phyloP scores from a whole-genome alignment of 2,797 vertebrate genomes.

The Merluccius polli region DNA sequence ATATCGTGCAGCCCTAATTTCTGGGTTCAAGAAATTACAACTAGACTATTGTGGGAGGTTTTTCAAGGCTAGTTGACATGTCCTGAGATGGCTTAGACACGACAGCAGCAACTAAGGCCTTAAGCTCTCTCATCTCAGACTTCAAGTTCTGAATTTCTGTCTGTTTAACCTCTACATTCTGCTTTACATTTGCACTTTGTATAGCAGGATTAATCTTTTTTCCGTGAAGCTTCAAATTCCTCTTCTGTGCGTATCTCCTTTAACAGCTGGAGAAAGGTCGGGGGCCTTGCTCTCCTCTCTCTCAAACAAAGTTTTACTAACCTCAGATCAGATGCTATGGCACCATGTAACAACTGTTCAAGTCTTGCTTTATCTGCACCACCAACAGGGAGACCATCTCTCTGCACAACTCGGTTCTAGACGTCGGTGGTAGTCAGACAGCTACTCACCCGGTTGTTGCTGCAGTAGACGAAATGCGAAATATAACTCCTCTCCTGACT shows the following conservation, averaged over 20 bases:
- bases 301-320: slow-evolving; percentile 9
- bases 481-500: too few relatives aligned
- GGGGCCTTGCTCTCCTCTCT: slow-evolving; percentile 2
- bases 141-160: background rate
- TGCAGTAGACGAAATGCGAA: slow-evolving; percentile 8
- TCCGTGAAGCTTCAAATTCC: slow-evolving; percentile 7
- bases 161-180: background rate
- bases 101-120: background rate
- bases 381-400: background rate
- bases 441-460: slow-evolving; percentile 13
- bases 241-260: slow-evolving; percentile 4
- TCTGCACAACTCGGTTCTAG: slow-evolving; percentile 2
- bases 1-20: too few relatives aligned
- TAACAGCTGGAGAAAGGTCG: slow-evolving; percentile 9
- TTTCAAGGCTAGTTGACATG: too few relatives aligned
- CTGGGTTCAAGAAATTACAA: too few relatives aligned
- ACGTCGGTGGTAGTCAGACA: slow-evolving; percentile 5
- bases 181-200: background rate
- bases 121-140: slow-evolving; percentile 9
- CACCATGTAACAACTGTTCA: slow-evolving; percentile 9
- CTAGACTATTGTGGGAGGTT: too few relatives aligned
- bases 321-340: slow-evolving; percentile 12
- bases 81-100: too few relatives aligned
- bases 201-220: background rate
- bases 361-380: background rate